Evolutionary conservation across 2,888 invertebrate genomes (phyloP).

Genomic region (Drosophila pseudotalamancana): DNA sequence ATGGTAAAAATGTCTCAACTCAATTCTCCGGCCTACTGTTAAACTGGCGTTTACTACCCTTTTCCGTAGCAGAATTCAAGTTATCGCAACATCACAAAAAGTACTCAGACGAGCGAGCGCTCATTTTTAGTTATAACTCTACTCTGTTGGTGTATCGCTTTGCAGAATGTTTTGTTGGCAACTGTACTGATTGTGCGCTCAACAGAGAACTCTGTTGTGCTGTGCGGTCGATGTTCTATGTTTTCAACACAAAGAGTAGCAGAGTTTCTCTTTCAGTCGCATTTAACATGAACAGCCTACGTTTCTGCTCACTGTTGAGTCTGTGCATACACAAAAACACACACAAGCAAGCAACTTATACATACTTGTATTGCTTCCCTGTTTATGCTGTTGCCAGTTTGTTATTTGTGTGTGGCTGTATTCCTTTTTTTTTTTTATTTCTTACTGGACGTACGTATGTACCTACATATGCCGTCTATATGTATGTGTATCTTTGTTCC

Average conservation of each 20-base stretch:
- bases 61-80: slow-evolving; percentile 47
- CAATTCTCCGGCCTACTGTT: slow-evolving; percentile 18
- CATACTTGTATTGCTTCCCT: slow-evolving; percentile 42
- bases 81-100: slow-evolving; percentile 33
- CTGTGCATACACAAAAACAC: slow-evolving; percentile 26
- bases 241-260: slow-evolving; percentile 49
- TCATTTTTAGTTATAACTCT: slow-evolving; percentile 34
- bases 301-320: slow-evolving; percentile 18
- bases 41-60: slow-evolving; percentile 41
- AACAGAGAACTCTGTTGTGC: slow-evolving; percentile 45
- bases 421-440: slow-evolving; percentile 61
- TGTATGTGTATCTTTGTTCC: slow-evolving; percentile 9
- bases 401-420: slow-evolving; percentile 76
- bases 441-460: slow-evolving; percentile 14
- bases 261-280: slow-evolving; percentile 46
- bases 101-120: slow-evolving; percentile 33
- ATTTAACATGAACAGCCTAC: slow-evolving; percentile 47
- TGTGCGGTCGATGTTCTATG: slow-evolving; percentile 58
- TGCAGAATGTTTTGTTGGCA: slow-evolving; percentile 80
- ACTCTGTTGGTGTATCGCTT: slow-evolving; percentile 52
- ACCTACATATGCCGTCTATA: neutral
- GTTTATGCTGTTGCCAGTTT: slow-evolving; percentile 34
- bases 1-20: slow-evolving; percentile 14
- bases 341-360: neutral
- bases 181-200: slow-evolving; percentile 71